Evolutionary conservation across 2,888 invertebrate species (phyloP).

Genomic region (Lymantria monacha): DNA sequence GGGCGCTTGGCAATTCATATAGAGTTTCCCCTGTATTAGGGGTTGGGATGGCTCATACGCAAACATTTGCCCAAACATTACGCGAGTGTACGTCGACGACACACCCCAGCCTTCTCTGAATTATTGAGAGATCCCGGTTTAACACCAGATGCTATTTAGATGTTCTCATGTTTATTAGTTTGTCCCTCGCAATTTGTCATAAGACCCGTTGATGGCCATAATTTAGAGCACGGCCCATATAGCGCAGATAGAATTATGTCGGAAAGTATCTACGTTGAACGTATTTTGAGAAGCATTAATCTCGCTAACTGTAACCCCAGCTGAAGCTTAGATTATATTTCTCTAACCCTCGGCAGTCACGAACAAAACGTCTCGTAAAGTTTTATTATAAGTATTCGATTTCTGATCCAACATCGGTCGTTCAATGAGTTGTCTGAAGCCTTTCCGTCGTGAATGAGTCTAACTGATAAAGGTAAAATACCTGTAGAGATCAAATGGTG

Average conservation of each 20-base stretch:
- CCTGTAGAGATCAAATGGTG: constrained; percentile 57
- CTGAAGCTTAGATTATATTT: not conserved
- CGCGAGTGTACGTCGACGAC: constrained; percentile 29
- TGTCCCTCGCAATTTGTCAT: constrained; percentile 67
- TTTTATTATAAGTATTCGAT: constrained; percentile 26
- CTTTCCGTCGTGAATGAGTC: constrained; percentile 55
- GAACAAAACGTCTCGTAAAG: constrained; percentile 16
- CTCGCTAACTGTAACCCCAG: constrained; percentile 6
- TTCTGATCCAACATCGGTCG: constrained; percentile 15
- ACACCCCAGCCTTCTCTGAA: constrained; percentile 36
- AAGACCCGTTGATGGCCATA: constrained; percentile 60
- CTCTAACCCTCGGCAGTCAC: constrained; percentile 12
- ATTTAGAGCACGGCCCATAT: constrained; percentile 45
- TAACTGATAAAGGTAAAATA: constrained; percentile 56
- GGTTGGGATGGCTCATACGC: constrained; percentile 40
- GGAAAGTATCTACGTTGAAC: constrained; percentile 32
- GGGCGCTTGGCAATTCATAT: constrained; percentile 22
- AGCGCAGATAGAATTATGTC: constrained; percentile 44
- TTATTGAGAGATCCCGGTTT: constrained; percentile 60
- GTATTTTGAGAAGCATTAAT: constrained; percentile 27
- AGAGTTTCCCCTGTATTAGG: constrained; percentile 25
- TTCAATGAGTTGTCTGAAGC: not conserved
- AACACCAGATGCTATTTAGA: constrained; percentile 63
- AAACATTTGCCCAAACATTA: constrained; percentile 59
- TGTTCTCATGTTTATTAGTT: constrained; percentile 57